Conservation (phyloP, 2,888 invertebrate genomes). For the Thysanoteuthis rhombus region DNA sequence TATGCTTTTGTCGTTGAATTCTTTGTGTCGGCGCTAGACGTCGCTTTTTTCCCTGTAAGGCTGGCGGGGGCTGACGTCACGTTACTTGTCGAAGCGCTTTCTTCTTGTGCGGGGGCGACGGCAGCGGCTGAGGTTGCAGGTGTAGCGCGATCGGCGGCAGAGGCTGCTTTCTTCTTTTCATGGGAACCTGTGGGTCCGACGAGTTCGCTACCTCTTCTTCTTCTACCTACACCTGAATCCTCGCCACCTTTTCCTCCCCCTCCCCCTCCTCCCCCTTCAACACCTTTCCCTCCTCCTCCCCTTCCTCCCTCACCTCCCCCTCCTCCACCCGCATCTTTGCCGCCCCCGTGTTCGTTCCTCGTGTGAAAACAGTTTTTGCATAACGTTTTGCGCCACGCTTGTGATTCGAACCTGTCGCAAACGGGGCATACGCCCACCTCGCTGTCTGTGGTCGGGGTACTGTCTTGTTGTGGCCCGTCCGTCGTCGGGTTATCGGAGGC, state of each 20-base stretch:
- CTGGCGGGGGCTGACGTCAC: slow-evolving; percentile 24
- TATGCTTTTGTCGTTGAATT: slow-evolving; percentile 25
- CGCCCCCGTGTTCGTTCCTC: slow-evolving; percentile 53
- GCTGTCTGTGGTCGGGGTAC: slow-evolving; percentile 33
- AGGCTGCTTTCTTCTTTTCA: neutral
- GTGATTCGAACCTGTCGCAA: slow-evolving; percentile 66
- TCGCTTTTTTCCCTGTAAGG: neutral
- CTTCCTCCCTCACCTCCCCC: slow-evolving; percentile 29
- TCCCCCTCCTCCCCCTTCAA: neutral
- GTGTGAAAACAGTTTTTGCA: slow-evolving; percentile 67
- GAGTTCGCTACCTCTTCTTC: neutral
- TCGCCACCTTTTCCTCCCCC: neutral
- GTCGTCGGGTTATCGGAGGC: neutral
- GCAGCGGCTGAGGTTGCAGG: neutral
- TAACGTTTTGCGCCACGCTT: slow-evolving; percentile 67
- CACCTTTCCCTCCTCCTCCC: neutral
- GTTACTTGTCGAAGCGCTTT: slow-evolving; percentile 34
- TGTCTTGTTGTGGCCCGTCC: slow-evolving; percentile 16
- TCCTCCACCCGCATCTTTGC: slow-evolving; percentile 32
- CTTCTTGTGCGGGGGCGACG: slow-evolving; percentile 1
- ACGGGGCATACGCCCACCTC: slow-evolving; percentile 40
- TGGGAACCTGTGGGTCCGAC: neutral
- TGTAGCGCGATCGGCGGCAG: neutral
- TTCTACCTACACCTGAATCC: neutral
- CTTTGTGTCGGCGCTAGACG: slow-evolving; percentile 12